Evolutionary conservation across 2,113 vertebrate species (phyloP).

Genomic region (Ginglymostoma cirratum): DNA sequence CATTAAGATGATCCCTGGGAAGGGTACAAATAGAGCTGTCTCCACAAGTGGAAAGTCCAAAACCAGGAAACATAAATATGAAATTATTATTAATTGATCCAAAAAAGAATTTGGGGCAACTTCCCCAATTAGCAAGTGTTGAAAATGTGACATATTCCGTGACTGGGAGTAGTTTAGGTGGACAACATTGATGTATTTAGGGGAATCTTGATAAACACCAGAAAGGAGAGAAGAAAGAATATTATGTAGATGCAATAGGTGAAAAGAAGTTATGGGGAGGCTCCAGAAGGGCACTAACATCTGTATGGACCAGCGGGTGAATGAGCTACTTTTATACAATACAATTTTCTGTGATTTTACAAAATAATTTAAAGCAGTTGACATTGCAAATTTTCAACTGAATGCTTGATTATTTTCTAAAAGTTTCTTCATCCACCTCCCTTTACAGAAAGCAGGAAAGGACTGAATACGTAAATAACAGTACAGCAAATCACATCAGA

Average conservation of each 20-base stretch:
- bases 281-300: background rate
- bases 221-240: background rate
- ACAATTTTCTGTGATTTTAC: background rate
- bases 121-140: background rate
- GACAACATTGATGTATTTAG: background rate
- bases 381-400: background rate
- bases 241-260: background rate
- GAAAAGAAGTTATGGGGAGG: background rate
- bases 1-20: too few relatives aligned
- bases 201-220: background rate
- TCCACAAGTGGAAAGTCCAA: background rate
- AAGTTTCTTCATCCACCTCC: background rate
- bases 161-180: background rate
- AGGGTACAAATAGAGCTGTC: background rate
- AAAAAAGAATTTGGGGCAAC: background rate
- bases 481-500: background rate
- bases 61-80: background rate
- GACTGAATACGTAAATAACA: background rate
- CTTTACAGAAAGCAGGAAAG: background rate
- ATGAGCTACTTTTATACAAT: background rate
- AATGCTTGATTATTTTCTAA: background rate
- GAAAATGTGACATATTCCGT: background rate
- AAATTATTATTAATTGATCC: background rate
- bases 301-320: background rate
- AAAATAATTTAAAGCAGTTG: background rate